Conservation (phyloP, 2,797 vertebrate genomes). For the Acomys russatus region DNA sequence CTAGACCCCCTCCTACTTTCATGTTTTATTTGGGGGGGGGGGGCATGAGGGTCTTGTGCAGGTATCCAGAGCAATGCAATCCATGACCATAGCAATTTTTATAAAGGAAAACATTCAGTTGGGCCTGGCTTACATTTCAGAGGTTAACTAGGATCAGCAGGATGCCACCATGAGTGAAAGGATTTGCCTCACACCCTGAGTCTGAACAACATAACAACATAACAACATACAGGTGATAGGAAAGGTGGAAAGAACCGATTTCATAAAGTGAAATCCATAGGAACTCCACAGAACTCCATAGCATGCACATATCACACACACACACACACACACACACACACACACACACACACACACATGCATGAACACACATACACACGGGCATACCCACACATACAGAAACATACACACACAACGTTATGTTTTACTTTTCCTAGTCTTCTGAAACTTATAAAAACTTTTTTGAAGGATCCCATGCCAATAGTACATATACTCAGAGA, state of each 20-base stretch:
- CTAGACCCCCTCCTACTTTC: background rate
- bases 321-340: background rate
- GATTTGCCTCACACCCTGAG: background rate
- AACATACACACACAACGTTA: background rate
- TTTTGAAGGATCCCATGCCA: background rate
- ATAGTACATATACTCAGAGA: background rate
- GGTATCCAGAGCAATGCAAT: no score
- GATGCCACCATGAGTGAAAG: background rate
- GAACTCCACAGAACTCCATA: no score
- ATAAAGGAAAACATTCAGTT: no score
- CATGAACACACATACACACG: background rate
- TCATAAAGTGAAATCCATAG: background rate
- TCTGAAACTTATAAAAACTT: background rate
- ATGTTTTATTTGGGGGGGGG: no score
- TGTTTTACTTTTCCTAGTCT: background rate
- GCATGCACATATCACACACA: background rate
- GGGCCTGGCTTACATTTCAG: no score
- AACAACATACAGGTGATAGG: background rate
- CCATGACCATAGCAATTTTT: no score
- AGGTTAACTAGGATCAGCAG: no score
- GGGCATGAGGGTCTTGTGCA: background rate
- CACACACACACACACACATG: background rate
- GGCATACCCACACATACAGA: background rate
- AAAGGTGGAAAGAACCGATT: background rate
- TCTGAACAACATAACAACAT: background rate